Evolutionary conservation across 2,113 vertebrate species (phyloP).

Genomic region (Erinaceus europaeus): DNA sequence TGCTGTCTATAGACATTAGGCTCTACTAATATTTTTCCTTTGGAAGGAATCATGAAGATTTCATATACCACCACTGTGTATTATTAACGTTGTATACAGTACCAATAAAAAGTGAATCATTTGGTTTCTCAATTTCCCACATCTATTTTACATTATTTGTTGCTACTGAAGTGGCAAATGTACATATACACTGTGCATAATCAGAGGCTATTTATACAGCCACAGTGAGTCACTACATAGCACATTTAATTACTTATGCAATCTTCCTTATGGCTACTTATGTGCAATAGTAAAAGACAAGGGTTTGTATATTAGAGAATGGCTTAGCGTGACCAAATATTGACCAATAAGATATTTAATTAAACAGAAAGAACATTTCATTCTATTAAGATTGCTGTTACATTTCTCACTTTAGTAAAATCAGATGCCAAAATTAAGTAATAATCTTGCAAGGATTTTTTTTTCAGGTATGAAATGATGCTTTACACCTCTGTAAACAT

Average conservation of each 20-base stretch:
- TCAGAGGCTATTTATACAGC: constrained; percentile 34
- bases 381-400: background rate
- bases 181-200: background rate
- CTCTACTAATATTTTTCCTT: background rate
- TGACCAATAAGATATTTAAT: background rate
- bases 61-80: background rate
- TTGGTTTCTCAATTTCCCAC: constrained; percentile 5
- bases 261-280: constrained; percentile 34
- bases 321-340: background rate
- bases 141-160: background rate
- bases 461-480: background rate
- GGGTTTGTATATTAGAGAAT: background rate
- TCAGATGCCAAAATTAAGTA: background rate
- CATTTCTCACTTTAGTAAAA: background rate
- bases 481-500: background rate
- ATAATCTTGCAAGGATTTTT: no score
- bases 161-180: constrained; percentile 25
- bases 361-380: background rate
- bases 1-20: background rate
- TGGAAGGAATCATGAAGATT: background rate
- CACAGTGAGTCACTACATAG: constrained; percentile 3
- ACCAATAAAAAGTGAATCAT: background rate
- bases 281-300: background rate
- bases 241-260: constrained; percentile 21
- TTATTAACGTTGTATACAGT: background rate